A percentile compares a stretch with the other conserved stretches of the same genome.
Evolutionary conservation across 2,797 vertebrate species (phyloP).

Genomic region (Graptemys geographica): DNA sequence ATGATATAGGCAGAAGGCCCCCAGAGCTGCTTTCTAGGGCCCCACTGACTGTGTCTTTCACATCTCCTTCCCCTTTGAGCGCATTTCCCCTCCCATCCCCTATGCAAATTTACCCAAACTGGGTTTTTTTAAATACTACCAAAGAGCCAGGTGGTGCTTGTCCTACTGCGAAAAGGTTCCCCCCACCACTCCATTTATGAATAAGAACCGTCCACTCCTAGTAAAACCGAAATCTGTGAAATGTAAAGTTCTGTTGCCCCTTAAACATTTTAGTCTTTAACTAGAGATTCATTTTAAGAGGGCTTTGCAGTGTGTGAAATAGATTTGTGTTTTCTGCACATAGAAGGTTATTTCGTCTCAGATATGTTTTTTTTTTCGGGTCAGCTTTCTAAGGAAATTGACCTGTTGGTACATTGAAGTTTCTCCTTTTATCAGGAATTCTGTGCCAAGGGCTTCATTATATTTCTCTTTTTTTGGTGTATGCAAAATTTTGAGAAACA

Average conservation of each 20-base stretch:
- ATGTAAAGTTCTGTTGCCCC: background rate
- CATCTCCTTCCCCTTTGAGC: background rate
- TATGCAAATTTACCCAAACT: accelerated
- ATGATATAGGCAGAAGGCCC: background rate
- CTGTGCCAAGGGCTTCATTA: slow-evolving; percentile 40
- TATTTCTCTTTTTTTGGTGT: background rate
- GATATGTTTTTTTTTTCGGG: background rate
- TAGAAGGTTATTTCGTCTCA: background rate
- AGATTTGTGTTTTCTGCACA: background rate
- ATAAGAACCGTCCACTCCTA: background rate
- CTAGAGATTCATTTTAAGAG: background rate
- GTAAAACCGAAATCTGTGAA: accelerated
- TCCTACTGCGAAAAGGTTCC: background rate
- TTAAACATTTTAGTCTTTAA: background rate
- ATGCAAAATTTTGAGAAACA: background rate
- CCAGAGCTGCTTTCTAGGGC: background rate
- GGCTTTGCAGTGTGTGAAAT: background rate
- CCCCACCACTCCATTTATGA: background rate
- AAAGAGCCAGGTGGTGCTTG: slow-evolving; percentile 44
- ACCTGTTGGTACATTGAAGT: background rate
- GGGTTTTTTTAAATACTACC: background rate
- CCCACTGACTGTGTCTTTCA: background rate
- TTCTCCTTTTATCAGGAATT: slow-evolving; percentile 43
- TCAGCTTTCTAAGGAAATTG: slow-evolving; percentile 29
- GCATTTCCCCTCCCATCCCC: background rate